A percentile compares a stretch with the other conserved stretches of the same genome.
These are phyloP conservation scores for Conistra vaccinii DNA, from an alignment of 2,888 invertebrate genomes.

Conservation along the genomic window DNA sequence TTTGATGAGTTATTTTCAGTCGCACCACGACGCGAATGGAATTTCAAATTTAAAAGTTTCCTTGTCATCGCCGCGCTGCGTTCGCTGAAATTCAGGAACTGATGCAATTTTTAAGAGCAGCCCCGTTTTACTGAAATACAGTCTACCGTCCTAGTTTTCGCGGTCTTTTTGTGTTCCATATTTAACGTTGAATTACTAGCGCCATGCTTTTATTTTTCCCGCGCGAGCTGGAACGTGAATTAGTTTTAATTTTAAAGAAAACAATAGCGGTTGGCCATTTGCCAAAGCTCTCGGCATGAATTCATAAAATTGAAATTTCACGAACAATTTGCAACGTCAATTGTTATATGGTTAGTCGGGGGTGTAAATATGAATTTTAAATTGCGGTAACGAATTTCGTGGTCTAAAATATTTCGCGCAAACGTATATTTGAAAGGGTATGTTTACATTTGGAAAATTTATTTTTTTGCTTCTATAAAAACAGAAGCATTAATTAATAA, in stretches of 20 bases:
- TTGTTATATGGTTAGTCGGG: constrained; percentile 62
- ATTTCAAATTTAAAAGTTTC: constrained; percentile 70
- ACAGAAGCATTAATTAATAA: not conserved
- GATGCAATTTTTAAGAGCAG: constrained; percentile 69
- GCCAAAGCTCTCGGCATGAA: constrained; percentile 64
- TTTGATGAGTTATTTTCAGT: constrained; percentile 73
- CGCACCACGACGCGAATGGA: constrained; percentile 62
- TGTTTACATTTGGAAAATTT: constrained; percentile 12
- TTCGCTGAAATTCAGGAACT: constrained; percentile 60
- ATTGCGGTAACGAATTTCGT: constrained; percentile 49
- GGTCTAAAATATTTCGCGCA: constrained; percentile 28
- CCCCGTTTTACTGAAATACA: constrained; percentile 56
- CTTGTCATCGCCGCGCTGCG: constrained; percentile 60
- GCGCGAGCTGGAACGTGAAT: constrained; percentile 47
- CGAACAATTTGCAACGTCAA: constrained; percentile 65
- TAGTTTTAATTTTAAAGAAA: constrained; percentile 69
- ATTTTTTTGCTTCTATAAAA: not conserved
- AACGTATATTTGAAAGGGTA: constrained; percentile 18
- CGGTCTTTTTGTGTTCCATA: constrained; percentile 58
- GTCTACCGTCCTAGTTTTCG: constrained; percentile 52
- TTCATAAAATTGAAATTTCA: constrained; percentile 71
- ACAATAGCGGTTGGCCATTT: constrained; percentile 67
- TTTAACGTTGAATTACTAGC: constrained; percentile 58
- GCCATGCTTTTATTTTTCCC: constrained; percentile 47
- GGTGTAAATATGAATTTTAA: constrained; percentile 64